Percentiles rank a stretch among this genome's conserved stretches.
Conservation (phyloP, 2,113 vertebrate genomes). For the Phalacrocorax pelagicus region DNA sequence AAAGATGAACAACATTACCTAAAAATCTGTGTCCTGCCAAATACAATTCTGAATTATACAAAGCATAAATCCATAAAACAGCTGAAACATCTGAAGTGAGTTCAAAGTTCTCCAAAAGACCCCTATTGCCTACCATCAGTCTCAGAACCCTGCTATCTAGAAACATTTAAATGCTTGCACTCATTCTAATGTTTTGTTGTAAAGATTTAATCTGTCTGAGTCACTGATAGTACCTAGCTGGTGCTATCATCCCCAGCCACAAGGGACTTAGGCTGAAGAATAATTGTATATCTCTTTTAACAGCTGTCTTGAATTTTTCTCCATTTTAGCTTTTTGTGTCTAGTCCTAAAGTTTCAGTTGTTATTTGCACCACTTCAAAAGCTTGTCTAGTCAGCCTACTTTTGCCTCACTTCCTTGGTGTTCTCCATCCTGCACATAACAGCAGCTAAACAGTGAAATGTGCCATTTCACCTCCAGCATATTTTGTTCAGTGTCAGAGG, state of each 20-base stretch:
- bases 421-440: background rate
- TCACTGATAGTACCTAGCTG: background rate
- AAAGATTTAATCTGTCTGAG: background rate
- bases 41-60: background rate
- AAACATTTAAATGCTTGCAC: background rate
- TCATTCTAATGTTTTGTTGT: background rate
- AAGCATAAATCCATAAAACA: background rate
- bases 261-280: background rate
- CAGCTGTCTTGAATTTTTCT: background rate
- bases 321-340: background rate
- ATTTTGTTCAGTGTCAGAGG: background rate
- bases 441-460: background rate
- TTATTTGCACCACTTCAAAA: background rate
- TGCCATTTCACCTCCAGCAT: background rate
- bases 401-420: background rate
- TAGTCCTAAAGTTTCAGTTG: background rate
- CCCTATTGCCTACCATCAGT: background rate
- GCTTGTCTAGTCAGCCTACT: background rate
- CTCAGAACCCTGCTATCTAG: background rate
- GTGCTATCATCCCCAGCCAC: background rate
- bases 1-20: background rate
- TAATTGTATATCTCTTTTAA: background rate
- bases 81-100: background rate
- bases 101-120: background rate
- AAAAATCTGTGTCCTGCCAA: background rate